Evolutionary conservation across 2,888 invertebrate species (phyloP).

Genomic region (Polietes domitor): DNA sequence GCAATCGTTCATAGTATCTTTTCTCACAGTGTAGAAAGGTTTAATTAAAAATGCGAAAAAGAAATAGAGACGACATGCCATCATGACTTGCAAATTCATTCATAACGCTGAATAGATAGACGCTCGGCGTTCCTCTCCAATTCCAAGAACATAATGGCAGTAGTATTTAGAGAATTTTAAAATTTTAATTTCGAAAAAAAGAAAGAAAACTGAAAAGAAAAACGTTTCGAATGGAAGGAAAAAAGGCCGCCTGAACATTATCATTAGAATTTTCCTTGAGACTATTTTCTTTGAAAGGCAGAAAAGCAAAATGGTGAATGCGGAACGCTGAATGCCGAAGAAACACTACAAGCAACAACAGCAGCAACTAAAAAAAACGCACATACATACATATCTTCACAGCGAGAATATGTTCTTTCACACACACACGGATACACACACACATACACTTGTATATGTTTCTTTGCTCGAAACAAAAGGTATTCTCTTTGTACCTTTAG

Average conservation of each 20-base stretch:
- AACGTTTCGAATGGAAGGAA: neutral
- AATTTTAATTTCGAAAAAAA: neutral
- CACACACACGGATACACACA: neutral
- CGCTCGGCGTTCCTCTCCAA: neutral
- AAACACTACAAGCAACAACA: neutral
- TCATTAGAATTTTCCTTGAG: neutral
- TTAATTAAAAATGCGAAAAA: too few relatives aligned
- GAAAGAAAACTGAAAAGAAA: neutral
- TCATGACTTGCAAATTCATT: neutral
- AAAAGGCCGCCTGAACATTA: neutral
- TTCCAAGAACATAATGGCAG: neutral
- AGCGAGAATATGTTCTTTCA: neutral
- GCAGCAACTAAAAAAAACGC: neutral
- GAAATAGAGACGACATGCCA: too few relatives aligned
- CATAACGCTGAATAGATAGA: neutral
- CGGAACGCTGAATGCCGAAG: neutral
- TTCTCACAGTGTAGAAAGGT: too few relatives aligned
- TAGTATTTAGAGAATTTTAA: neutral
- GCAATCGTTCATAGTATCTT: too few relatives aligned
- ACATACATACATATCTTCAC: neutral
- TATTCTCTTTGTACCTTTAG: neutral
- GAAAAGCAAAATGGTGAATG: neutral
- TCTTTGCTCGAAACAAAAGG: neutral
- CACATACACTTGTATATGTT: neutral
- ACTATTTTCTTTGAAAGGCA: slow-evolving; percentile 1